These are phyloP conservation scores for Botia kubotai DNA, from an alignment of 2,797 vertebrate genomes.

Conservation along the genomic window DNA sequence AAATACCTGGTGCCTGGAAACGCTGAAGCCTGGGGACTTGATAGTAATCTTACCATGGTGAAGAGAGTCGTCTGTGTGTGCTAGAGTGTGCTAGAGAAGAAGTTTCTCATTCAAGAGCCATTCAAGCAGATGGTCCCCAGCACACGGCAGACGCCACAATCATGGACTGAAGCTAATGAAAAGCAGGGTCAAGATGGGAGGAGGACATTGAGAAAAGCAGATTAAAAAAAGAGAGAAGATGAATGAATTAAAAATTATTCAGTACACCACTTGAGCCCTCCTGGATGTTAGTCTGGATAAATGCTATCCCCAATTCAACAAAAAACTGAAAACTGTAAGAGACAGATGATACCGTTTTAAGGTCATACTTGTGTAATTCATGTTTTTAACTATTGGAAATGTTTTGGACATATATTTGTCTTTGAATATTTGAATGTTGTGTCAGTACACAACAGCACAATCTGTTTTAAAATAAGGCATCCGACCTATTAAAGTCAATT, in stretches of 20 bases:
- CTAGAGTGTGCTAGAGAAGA: constrained; percentile 18
- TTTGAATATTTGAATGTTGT: background rate
- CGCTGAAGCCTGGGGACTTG: background rate
- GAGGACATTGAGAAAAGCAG: background rate
- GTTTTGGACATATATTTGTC: background rate
- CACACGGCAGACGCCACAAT: constrained; percentile 19
- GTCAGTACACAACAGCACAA: background rate
- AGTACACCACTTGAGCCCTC: background rate
- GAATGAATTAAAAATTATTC: background rate
- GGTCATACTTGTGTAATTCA: background rate
- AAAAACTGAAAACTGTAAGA: background rate
- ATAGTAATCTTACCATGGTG: constrained; percentile 24
- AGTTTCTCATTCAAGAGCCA: constrained; percentile 14
- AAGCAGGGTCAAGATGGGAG: background rate
- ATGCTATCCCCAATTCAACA: background rate
- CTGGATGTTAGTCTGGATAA: background rate
- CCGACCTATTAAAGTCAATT: no score
- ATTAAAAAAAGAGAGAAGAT: background rate
- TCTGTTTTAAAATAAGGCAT: background rate
- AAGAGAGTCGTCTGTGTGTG: constrained; percentile 21
- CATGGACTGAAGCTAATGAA: background rate
- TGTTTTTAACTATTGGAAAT: background rate
- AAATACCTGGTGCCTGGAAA: constrained; percentile 18
- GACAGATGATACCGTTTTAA: background rate
- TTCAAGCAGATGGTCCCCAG: constrained; percentile 14